Percentiles rank a stretch among this genome's conserved stretches.
Conservation (phyloP, 1,140 invertebrate genomes). For the Brachystomella parvula region DNA sequence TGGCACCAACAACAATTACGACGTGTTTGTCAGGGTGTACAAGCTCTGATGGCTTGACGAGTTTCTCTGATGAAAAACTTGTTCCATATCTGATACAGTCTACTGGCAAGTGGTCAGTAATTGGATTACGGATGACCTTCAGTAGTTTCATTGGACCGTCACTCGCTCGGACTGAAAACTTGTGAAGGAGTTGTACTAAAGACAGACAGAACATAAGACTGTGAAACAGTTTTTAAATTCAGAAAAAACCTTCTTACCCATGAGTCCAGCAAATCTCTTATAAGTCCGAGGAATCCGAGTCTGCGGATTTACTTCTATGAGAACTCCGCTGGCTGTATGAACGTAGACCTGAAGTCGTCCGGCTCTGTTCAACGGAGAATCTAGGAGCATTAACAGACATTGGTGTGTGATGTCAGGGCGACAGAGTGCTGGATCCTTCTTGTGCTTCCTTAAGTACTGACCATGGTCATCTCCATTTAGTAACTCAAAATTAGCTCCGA, state of each 20-base stretch:
- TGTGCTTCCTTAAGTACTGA: slow-evolving; percentile 72
- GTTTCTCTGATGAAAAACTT: slow-evolving; percentile 75
- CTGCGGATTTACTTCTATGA: slow-evolving; percentile 98
- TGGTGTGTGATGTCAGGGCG: slow-evolving; percentile 93
- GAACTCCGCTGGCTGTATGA: slow-evolving; percentile 90
- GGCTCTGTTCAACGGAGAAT: slow-evolving; percentile 88
- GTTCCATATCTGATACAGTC: slow-evolving; percentile 85
- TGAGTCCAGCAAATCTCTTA: slow-evolving; percentile 94
- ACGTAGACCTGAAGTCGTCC: slow-evolving; percentile 86
- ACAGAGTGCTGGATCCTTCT: slow-evolving; percentile 70
- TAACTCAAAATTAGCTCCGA: slow-evolving; percentile 77
- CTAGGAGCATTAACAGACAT: slow-evolving; percentile 89
- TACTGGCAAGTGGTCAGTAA: slow-evolving; percentile 89
- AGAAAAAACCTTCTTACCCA: slow-evolving; percentile 59
- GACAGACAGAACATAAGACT: slow-evolving; percentile 39
- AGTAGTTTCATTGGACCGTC: slow-evolving; percentile 83
- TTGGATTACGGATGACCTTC: slow-evolving; percentile 96
- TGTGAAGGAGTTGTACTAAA: slow-evolving; percentile 92
- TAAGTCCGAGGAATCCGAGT: slow-evolving; percentile 97
- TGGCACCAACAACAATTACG: slow-evolving; percentile 87
- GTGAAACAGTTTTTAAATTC: not conserved
- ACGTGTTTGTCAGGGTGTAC: slow-evolving; percentile 72
- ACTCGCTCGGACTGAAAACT: slow-evolving; percentile 80
- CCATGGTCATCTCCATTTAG: slow-evolving; percentile 90
- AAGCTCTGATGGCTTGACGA: slow-evolving; percentile 67